These are phyloP conservation scores for Peromyscus maniculatus DNA, from an alignment of 2,113 vertebrate species.

Conservation along the genomic window DNA sequence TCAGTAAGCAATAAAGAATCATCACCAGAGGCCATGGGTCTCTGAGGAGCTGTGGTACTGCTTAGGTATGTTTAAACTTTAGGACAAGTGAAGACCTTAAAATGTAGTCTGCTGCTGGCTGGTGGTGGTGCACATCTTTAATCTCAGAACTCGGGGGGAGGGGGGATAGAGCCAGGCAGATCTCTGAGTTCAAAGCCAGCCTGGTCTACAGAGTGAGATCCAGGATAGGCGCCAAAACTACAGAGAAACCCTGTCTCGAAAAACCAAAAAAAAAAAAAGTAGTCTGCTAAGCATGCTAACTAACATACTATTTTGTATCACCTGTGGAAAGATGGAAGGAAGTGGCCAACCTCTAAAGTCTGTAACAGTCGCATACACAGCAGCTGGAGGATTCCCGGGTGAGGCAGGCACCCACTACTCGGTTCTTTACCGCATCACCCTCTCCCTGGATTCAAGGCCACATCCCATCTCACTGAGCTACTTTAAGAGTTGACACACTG, in stretches of 20 bases:
- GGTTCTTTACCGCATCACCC: fast-evolving
- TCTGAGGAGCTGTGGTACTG: neutral
- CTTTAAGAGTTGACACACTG: neutral
- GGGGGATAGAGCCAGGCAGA: too few species aligned
- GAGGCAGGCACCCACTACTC: neutral
- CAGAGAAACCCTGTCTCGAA: too few species aligned
- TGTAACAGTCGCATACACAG: neutral
- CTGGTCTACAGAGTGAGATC: too few species aligned
- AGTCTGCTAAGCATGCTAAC: neutral
- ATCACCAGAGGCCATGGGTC: neutral
- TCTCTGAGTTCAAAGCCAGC: too few species aligned
- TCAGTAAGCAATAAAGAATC: neutral
- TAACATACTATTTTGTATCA: neutral
- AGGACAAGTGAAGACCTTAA: neutral
- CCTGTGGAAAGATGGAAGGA: neutral
- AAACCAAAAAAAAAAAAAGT: too few species aligned
- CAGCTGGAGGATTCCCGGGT: neutral
- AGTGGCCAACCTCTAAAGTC: neutral
- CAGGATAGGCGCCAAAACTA: too few species aligned
- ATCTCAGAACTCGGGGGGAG: too few species aligned
- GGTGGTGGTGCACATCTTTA: too few species aligned
- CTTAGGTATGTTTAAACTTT: neutral
- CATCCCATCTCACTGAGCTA: neutral
- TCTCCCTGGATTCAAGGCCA: neutral
- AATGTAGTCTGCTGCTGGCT: neutral